Evolutionary conservation across 1,140 invertebrate species (phyloP).

Genomic region (Drosophila triauraria): DNA sequence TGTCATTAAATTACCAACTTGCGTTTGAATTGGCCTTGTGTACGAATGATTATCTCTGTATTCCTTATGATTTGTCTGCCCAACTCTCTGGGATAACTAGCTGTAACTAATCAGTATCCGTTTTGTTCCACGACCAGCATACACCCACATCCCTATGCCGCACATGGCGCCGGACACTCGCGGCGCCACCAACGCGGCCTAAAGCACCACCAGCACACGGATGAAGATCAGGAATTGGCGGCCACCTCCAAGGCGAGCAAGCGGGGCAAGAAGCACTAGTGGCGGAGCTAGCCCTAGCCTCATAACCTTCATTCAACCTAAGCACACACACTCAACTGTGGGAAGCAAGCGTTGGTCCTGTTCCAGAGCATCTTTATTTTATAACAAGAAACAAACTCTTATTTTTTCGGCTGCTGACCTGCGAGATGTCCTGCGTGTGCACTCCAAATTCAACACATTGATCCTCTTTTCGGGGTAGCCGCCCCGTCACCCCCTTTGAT

Average conservation of each 20-base stretch:
- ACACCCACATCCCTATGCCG: constrained; percentile 73
- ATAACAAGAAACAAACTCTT: not conserved
- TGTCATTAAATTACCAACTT: constrained; percentile 57
- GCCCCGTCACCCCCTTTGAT: not conserved
- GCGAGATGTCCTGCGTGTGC: constrained; percentile 5
- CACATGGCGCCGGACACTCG: constrained; percentile 39
- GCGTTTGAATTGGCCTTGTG: constrained; percentile 65
- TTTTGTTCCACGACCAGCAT: constrained; percentile 41
- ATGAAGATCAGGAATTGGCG: constrained; percentile 22
- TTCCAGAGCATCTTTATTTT: constrained; percentile 23
- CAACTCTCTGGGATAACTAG: not conserved
- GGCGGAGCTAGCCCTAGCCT: constrained; percentile 1
- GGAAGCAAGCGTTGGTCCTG: constrained; percentile 29
- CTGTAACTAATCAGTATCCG: constrained; percentile 2
- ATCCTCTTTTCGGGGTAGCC: not conserved
- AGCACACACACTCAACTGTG: constrained; percentile 2
- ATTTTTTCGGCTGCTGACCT: not conserved
- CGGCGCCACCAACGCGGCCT: constrained; percentile 60
- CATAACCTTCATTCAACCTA: constrained; percentile 25
- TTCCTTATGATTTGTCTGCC: constrained; percentile 32
- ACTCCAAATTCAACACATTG: not conserved
- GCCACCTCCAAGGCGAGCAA: constrained; percentile 44
- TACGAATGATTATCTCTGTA: constrained; percentile 61
- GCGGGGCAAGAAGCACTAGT: constrained; percentile 56
- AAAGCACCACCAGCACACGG: constrained; percentile 62